These are phyloP conservation scores for Mesembrinibis cayennensis DNA, from an alignment of 2,113 vertebrate species.

Conservation along the genomic window DNA sequence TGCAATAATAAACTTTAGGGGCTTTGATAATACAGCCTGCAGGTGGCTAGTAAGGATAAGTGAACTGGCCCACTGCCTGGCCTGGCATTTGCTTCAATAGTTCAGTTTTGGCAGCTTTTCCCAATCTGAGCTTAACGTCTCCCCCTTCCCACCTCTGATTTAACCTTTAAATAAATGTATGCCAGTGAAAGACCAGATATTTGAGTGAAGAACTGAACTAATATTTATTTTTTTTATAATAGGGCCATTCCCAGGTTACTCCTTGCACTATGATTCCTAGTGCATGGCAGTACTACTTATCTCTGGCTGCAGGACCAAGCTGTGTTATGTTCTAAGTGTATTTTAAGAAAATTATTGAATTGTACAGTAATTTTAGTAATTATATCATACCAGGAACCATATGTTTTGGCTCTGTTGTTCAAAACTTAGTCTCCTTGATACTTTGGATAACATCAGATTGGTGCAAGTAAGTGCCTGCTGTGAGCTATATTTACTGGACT, in stretches of 20 bases:
- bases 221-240: background rate
- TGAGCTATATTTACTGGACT: background rate
- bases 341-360: background rate
- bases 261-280: background rate
- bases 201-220: background rate
- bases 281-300: background rate
- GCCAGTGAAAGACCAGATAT: background rate
- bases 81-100: slow-evolving; percentile 19
- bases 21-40: slow-evolving; percentile 22
- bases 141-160: background rate
- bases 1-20: background rate
- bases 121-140: slow-evolving; percentile 11
- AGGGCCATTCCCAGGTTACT: background rate
- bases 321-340: background rate
- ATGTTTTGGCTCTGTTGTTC: background rate
- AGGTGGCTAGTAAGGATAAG: slow-evolving; percentile 46
- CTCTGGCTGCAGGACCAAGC: background rate
- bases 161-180: slow-evolving; percentile 49
- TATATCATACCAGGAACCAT: background rate
- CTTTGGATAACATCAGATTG: background rate
- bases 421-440: background rate
- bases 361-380: background rate
- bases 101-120: slow-evolving; percentile 31
- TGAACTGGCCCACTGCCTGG: slow-evolving; percentile 27
- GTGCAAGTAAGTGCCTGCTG: background rate